These are phyloP conservation scores for Haliclona indistincta DNA, from an alignment of 37 sponge, comb jelly and placozoan genomes.

Conservation along the genomic window DNA sequence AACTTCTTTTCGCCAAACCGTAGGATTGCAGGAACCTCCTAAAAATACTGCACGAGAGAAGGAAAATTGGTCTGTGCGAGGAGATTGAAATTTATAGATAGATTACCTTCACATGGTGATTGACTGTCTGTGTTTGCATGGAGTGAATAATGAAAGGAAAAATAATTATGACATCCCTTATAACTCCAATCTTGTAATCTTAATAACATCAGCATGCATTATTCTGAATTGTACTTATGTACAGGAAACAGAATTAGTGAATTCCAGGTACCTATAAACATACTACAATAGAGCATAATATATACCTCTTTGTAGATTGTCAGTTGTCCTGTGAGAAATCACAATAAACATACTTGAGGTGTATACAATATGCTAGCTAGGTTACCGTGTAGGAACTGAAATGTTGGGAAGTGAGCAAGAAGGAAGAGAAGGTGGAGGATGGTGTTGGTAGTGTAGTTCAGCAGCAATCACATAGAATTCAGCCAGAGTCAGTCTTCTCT, in stretches of 20 bases:
- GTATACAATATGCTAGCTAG: not conserved
- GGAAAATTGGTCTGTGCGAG: not conserved
- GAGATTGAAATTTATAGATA: not conserved
- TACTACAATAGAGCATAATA: no score
- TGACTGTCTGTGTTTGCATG: not conserved
- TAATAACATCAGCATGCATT: no score
- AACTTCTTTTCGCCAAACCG: conserved; percentile 82
- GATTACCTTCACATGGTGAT: not conserved
- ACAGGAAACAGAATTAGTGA: no score
- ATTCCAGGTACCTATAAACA: no score
- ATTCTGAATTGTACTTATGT: no score
- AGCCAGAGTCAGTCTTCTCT: not conserved
- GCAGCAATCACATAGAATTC: not conserved
- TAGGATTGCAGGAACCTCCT: conserved; percentile 96
- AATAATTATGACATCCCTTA: not conserved
- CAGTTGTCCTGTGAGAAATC: not conserved
- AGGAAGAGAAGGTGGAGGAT: not conserved
- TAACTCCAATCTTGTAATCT: not conserved
- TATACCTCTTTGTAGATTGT: no score
- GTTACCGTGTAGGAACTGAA: not conserved
- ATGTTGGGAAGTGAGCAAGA: not conserved
- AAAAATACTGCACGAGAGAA: conserved; percentile 72
- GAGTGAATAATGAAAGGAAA: not conserved
- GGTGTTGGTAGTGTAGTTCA: not conserved
- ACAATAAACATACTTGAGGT: not conserved